Evolutionary conservation across 2,113 vertebrate species (phyloP), one percentile per base, ranked within the genome.

Genomic region (Ia io): DNA sequence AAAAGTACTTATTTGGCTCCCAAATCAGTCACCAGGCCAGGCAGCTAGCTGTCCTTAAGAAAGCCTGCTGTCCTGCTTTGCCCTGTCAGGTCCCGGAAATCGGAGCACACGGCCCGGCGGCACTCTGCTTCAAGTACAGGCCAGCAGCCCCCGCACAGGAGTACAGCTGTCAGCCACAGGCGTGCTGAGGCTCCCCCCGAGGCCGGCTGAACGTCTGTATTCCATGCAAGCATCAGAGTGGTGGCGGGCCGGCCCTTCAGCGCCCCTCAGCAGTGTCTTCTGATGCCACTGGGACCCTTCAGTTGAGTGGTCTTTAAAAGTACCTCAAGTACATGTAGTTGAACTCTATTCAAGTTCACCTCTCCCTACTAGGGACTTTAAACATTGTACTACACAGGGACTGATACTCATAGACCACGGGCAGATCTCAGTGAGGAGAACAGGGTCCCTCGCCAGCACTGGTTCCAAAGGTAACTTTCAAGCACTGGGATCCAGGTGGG

Each of bases 291-390:
- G 9, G 84, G 28, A 63, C 42, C 49, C 42, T 2, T 9, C 9
- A 1, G 12, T 71, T 37, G 30, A 78, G 35, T 78, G 6, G 44
- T 80, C 53, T 92, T 84, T 63, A 71, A 80, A 84, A 90, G 37
- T 12, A 44, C 4, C 63, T 67, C 67, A 32, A 42, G 25, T 35
- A 59, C 11, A 67, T 37, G 86, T 0, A 90, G 71, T 63, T 49
- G 61, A 94, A 95, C 14, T 56, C 73, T 94, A 92, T 84, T 90
- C 74, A 89, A 90, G 59, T 51, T 90, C 37, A 70, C 63, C 23
- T 78, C 61, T 82, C 65, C 59, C 1, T 14, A 47, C 11, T 18
- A 51, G 49, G 53, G 56, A 71, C 25, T 87, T 87, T 37, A 86
- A 92, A 84, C 92, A 11, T 6, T 77, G 20, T 63, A 84, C 70